Percentiles rank a stretch among this genome's conserved stretches.
Conservation (phyloP, 2,888 invertebrate genomes). For the Entomobrya multifasciata region DNA sequence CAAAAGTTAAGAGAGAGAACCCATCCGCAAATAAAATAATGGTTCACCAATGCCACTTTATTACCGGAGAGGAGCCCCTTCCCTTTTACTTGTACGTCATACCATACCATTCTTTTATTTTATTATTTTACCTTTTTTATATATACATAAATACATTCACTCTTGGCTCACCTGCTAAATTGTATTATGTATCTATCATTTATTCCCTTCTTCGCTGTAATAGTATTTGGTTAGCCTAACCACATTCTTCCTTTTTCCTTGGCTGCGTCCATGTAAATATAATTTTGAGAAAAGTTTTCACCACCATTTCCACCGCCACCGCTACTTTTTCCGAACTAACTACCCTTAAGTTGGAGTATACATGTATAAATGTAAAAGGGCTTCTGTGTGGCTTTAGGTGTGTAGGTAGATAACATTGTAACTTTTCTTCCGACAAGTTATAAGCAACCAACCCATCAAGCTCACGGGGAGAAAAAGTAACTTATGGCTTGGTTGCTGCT, state of each 20-base stretch:
- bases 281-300: constrained; percentile 43
- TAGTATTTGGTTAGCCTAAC: constrained; percentile 27
- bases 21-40: constrained; percentile 69
- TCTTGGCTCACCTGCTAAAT: constrained; percentile 21
- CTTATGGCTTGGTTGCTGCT: constrained; percentile 48
- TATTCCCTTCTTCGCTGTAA: neutral
- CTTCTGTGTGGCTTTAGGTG: neutral
- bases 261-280: constrained; percentile 45
- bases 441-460: neutral
- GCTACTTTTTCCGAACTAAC: constrained; percentile 28
- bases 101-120: neutral
- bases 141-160: neutral
- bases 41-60: constrained; percentile 70
- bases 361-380: neutral
- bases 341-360: neutral
- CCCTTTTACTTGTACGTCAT: constrained; percentile 34
- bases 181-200: neutral
- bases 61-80: constrained; percentile 59
- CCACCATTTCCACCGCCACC: neutral
- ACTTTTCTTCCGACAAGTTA: neutral
- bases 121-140: neutral
- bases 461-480: constrained; percentile 21
- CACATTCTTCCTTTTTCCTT: constrained; percentile 22
- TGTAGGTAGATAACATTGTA: neutral
- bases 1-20: constrained; percentile 56